Conservation (phyloP, 2,888 invertebrate species). For the Aleiodes testaceus region DNA sequence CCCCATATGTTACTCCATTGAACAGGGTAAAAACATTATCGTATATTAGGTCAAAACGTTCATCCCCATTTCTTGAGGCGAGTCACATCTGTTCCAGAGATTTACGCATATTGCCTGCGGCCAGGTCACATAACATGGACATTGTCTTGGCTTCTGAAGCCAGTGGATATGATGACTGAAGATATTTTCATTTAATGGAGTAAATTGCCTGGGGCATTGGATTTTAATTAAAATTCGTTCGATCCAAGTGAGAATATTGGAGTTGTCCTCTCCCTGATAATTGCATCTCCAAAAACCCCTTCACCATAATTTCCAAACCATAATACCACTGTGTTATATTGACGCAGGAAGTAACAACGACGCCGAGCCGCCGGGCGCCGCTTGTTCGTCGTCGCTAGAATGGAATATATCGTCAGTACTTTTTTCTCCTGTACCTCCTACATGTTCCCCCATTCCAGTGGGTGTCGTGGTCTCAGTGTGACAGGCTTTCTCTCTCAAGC, state of each 20-base stretch:
- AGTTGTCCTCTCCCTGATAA: too few relatives aligned
- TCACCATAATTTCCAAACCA: too few relatives aligned
- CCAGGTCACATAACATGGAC: slow-evolving; percentile 16
- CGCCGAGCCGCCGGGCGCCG: slow-evolving; percentile 57
- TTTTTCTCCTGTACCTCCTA: slow-evolving; percentile 5
- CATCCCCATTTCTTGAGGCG: slow-evolving; percentile 44
- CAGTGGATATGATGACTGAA: not conserved
- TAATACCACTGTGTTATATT: slow-evolving; percentile 46
- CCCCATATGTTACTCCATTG: slow-evolving; percentile 47
- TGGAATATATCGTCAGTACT: slow-evolving; percentile 33
- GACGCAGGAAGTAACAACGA: slow-evolving; percentile 61
- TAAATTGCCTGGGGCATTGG: too few relatives aligned
- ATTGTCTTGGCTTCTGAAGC: not conserved
- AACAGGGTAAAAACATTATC: slow-evolving; percentile 59
- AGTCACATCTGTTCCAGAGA: slow-evolving; percentile 16
- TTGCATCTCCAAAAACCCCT: too few relatives aligned
- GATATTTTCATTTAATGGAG: not conserved
- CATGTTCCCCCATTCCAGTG: slow-evolving; percentile 2
- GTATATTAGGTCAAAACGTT: slow-evolving; percentile 61
- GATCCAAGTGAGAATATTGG: too few relatives aligned
- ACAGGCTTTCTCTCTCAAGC: not conserved
- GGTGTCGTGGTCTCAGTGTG: not conserved
- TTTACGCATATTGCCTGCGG: slow-evolving; percentile 29
- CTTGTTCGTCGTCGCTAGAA: slow-evolving; percentile 29
- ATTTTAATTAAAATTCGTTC: too few relatives aligned